Evolutionary conservation across 2,888 invertebrate genomes (phyloP), one percentile per base, ranked within the genome.

Genomic region (Aleiodes leptofemur): DNA sequence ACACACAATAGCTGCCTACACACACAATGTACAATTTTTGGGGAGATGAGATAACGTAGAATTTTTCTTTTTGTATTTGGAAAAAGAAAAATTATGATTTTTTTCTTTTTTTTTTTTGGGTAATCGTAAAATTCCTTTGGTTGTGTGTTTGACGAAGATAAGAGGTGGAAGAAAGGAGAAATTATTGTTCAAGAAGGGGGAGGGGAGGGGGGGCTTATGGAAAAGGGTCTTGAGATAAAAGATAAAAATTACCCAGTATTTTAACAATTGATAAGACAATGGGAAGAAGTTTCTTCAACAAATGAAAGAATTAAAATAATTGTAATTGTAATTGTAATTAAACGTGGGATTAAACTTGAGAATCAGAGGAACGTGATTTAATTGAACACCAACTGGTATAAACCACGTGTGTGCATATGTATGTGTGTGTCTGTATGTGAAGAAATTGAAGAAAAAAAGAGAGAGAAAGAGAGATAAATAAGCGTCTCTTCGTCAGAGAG

Each of bases 391-490:
- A 23, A 34, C 29, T 11, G 23, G 29, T 23, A 69, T 66, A n/a
- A n/a, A 23, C 23, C 23, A 23, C 23, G 23, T 23, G 23, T 23
- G 23, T 23, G 23, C 23, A n/a, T 16, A 4, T 55, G 14, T 8
- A 31, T 11, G 53, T 13, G 14, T 11, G 53, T 13, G 14, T n/a
- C n/a, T 55, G 14, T 8, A 31, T 11, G 53, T 13, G 14, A 72
- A 29, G 64, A 34, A n/a, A 29, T 23, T 34, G 13, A 64, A 71
- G 43, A 48, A 64, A 61, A 77, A 73, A 71, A 64, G 16, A 64
- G 56, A 57, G 29, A 34, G 55, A n/a, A 14, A 68, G 69, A 69
- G 80, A 77, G 77, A 76, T 70, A 74, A 76, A 66, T 73, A 23
- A 83, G 70, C 51, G 55, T 34, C 53, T 53, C 61, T 57, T n/a